These are phyloP conservation scores for Fregata magnificens DNA, from an alignment of 2,113 vertebrate genomes.

Conservation along the genomic window DNA sequence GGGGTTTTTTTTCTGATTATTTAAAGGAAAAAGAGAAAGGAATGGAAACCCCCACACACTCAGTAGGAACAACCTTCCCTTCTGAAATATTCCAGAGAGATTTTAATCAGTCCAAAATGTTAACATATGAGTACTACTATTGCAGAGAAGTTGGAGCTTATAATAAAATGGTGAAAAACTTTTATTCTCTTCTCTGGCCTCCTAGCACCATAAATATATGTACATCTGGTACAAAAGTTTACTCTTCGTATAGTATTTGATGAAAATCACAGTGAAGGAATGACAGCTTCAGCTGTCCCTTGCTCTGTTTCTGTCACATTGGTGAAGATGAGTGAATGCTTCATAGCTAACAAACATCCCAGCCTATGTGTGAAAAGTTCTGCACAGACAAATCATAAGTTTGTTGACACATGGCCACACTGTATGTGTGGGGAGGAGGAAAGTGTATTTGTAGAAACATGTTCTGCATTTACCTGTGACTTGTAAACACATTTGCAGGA, in stretches of 20 bases:
- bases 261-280: background rate
- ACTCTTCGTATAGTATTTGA: background rate
- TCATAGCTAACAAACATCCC: background rate
- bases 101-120: background rate
- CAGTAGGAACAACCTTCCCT: background rate
- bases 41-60: background rate
- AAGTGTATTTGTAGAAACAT: background rate
- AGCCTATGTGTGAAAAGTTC: background rate
- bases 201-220: background rate
- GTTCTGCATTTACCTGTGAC: background rate
- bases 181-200: background rate
- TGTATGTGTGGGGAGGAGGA: background rate
- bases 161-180: background rate
- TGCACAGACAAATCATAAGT: background rate
- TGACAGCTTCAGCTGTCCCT: background rate
- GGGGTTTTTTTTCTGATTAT: background rate
- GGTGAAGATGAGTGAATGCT: background rate
- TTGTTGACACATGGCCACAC: background rate
- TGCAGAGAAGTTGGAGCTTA: background rate
- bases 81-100: background rate
- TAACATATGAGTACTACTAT: background rate
- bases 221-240: background rate
- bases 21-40: slow-evolving; percentile 1
- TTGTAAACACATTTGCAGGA: background rate
- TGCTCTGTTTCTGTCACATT: background rate